Conservation (phyloP, 2,888 invertebrate genomes). For the Idaea biselata region DNA sequence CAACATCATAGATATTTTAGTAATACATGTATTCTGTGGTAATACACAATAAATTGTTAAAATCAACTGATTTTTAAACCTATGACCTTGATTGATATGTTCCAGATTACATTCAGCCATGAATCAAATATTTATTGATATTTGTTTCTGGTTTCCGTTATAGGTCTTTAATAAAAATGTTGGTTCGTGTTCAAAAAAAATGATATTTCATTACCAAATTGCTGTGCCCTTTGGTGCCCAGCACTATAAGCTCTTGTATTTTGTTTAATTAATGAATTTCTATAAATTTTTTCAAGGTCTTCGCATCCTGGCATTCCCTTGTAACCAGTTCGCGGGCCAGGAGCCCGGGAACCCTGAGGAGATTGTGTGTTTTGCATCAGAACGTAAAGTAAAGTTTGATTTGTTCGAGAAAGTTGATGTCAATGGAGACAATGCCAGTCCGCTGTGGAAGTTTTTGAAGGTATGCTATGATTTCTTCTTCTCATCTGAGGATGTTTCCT, state of each 20-base stretch:
- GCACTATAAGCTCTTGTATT: neutral
- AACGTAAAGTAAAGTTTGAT: conserved; percentile 84
- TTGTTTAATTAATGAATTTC: neutral
- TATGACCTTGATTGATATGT: no score
- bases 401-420: conserved; percentile 86
- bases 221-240: no score
- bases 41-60: no score
- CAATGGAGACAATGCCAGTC: conserved; percentile 83
- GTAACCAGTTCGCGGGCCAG: conserved; percentile 90
- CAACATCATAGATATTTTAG: no score
- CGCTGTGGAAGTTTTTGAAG: conserved; percentile 85
- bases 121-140: no score
- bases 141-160: no score
- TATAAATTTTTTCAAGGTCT: conserved; percentile 78
- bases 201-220: no score
- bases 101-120: no score
- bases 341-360: conserved; percentile 84
- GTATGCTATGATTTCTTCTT: conserved; percentile 32
- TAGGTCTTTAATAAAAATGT: no score
- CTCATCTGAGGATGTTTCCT: neutral
- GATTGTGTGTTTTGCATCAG: conserved; percentile 82
- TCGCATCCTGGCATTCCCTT: conserved; percentile 91
- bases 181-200: no score
- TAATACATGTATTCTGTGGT: no score
- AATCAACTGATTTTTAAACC: no score